Base-by-base conservation (phyloP, 1,140 invertebrate species). In the Tetramorium alpestre region DNA sequence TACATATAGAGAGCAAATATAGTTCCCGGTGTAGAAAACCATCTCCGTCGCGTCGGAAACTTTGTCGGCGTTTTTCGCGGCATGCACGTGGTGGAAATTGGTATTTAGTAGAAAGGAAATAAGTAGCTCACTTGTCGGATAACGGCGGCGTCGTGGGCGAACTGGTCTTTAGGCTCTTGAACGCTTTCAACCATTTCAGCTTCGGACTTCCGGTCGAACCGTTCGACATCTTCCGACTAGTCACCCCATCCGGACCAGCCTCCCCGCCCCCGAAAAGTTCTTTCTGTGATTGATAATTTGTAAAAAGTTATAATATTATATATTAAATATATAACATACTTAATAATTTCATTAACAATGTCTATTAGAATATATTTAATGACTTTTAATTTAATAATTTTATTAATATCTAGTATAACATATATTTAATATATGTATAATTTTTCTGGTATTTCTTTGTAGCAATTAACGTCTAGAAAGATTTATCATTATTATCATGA, bases 101-200 rank as follows among this genome's bases (percentile, higher is more conserved):
- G 2, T 44, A n/a, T 33, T 33, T 75, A 75, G n/a, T 38, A 8
- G 18, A 75, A 75, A 75, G 69, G 80, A 84, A 75, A 84, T 84
- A 60, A 88, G 49, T 38, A 51, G 93, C 96, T 96, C 92, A 97
- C 96, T 96, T 96, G 91, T 96, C 96, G 16, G 93, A 86, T 75
- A 96, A 95, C 16, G 93, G 94, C 58, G 94, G 95, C n/a, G 95
- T 96, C 62, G 93, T 96, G 89, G 96, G 96, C 76, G 96, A 96
- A 95, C 96, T 95, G 94, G 97, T 96, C 96, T 99, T 99, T 86
- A 99, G 96, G 94, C 98, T 99, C 95, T 98, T 98, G 96, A 99
- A 99, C 88, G 99, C 99, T 95, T 99, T 99, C 92, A 99, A 96
- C 99, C 99, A 99, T 96, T 99, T 99, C 93, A 98, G 98, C 96